Base-by-base conservation (phyloP, 1,140 invertebrate species). In the Trachymyrmex septentrionalis region DNA sequence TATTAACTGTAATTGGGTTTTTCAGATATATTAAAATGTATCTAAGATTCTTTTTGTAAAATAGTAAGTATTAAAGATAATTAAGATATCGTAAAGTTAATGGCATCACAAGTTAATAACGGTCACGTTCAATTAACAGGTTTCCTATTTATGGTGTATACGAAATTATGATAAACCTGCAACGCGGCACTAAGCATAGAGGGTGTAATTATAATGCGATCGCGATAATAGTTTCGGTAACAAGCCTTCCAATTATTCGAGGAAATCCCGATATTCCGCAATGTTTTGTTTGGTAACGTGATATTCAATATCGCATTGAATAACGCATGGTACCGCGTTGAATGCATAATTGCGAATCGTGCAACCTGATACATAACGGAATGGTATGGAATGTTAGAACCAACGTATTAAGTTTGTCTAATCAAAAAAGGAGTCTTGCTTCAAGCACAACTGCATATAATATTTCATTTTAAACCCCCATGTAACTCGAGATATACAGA, bases 301-400 rank as follows among this genome's bases (percentile, higher is more conserved):
- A 82, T 86, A 86, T 86, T 86, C 85, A 86, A 86, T 86, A 86
- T 86, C 85, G 85, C 67, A 86, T 82, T 86, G 77, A 71, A 72
- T 71, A 81, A 86, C 85, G 85, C 67, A 82, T 81, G 67, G 57
- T 84, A 63, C 66, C 57, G 48, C 48, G 78, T 82, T 81, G 85
- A 86, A 86, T 86, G 67, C 78, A 71, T 86, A 86, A 86, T 86
- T 86, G 78, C 78, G 66, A 84, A 71, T 80, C 75, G 85, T 86
- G 80, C 80, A 63, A 85, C 59, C 14, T n/a, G 82, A 85, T 85
- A 66, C 55, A 55, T 78, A n/a, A 21, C 55, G 16, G 61, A 53
- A 61, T 48, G 73, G 48, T 55, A 30, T 16, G 73, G 61, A 85
- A 85, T 78, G 82, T 85, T 78, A 75, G 57, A 48, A 21, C 19